Evolutionary conservation across 2,888 invertebrate species (phyloP).

Genomic region (Polydesmus complanatus): DNA sequence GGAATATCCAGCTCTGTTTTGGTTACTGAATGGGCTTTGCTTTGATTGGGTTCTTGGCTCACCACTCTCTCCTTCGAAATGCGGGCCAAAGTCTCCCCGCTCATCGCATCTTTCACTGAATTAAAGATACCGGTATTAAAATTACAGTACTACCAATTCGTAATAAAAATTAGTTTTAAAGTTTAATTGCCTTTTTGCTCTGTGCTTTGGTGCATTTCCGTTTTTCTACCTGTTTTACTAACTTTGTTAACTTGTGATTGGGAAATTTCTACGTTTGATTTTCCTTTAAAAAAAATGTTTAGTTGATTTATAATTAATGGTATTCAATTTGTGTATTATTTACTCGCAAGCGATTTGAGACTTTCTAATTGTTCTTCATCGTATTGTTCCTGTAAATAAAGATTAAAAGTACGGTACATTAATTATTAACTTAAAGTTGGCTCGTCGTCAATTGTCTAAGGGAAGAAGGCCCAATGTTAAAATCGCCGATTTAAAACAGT

Average conservation of each 20-base stretch:
- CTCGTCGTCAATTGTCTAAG: too few species aligned
- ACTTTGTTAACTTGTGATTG: conserved; percentile 8
- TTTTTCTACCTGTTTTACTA: conserved; percentile 11
- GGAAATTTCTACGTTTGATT: conserved; percentile 2
- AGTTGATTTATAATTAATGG: not conserved
- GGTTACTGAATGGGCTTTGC: conserved; percentile 14
- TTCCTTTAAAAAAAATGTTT: not conserved
- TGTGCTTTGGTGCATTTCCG: conserved; percentile 5
- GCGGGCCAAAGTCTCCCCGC: conserved; percentile 14
- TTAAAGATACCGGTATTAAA: not conserved
- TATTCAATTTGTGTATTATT: not conserved
- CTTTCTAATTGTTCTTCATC: conserved; percentile 20
- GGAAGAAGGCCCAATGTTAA: too few species aligned
- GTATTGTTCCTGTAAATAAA: conserved; percentile 10
- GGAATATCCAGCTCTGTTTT: conserved; percentile 19
- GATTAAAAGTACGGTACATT: too few species aligned
- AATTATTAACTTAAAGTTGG: too few species aligned
- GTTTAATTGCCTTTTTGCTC: conserved; percentile 10
- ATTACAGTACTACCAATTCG: not conserved
- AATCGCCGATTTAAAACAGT: too few species aligned
- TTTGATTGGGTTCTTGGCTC: conserved; percentile 6
- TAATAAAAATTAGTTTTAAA: not conserved
- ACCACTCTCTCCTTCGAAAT: conserved; percentile 12
- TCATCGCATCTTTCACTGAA: conserved; percentile 15
- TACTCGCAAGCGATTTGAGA: conserved; percentile 12